Conservation (phyloP, 2,797 vertebrate species). For the Poecilia velifera region DNA sequence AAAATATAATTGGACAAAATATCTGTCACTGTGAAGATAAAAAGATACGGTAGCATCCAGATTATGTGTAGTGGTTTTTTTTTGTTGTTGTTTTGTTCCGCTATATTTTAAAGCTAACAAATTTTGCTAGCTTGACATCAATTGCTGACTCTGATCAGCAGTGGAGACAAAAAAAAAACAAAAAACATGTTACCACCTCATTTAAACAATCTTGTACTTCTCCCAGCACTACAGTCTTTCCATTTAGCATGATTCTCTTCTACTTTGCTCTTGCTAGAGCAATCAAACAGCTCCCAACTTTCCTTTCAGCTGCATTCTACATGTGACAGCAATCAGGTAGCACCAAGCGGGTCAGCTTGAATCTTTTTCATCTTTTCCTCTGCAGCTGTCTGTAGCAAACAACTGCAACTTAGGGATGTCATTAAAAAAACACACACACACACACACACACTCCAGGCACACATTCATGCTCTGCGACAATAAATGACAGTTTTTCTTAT, state of each 20-base stretch:
- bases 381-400: constrained; percentile 45
- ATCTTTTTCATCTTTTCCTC: constrained; percentile 45
- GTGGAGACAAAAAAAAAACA: not conserved
- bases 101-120: not conserved
- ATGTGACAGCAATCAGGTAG: constrained; percentile 45
- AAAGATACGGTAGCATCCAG: not conserved
- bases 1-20: not conserved
- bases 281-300: not conserved
- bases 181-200: not conserved
- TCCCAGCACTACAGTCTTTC: not conserved
- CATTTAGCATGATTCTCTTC: not conserved
- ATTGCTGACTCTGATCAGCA: not conserved
- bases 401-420: constrained; percentile 16
- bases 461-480: constrained; percentile 41
- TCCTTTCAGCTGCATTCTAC: constrained; percentile 56
- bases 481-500: constrained; percentile 51
- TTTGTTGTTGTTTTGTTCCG: not conserved
- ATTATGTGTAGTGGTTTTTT: not conserved
- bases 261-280: not conserved
- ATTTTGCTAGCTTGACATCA: not conserved
- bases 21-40: not conserved
- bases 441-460: constrained; percentile 22
- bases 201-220: not conserved
- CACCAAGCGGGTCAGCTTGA: constrained; percentile 36
- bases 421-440: constrained; percentile 28